Percentiles rank a stretch among this genome's conserved stretches.
These are phyloP conservation scores for Drosophila sordidula DNA, from an alignment of 2,888 invertebrate species.

Conservation along the genomic window DNA sequence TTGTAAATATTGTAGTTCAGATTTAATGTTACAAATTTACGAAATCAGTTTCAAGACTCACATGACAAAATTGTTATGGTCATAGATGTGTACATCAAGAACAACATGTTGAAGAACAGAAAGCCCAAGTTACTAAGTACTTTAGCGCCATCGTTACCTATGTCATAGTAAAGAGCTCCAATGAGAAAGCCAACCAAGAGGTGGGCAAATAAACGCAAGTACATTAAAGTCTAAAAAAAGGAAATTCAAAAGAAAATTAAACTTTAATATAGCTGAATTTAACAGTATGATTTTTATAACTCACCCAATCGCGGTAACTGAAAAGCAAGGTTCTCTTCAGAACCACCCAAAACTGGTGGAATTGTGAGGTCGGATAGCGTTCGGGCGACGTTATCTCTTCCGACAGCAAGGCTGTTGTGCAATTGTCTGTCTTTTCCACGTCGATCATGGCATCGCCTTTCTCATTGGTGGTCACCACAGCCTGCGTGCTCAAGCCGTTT, in stretches of 20 bases:
- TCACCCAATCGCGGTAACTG: slow-evolving; percentile 95
- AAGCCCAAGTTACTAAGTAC: slow-evolving; percentile 98
- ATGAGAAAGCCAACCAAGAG: slow-evolving; percentile 96
- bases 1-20: neutral
- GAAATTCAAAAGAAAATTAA: neutral
- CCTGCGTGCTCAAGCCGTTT: slow-evolving; percentile 28
- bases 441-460: slow-evolving; percentile 84
- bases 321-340: slow-evolving; percentile 93
- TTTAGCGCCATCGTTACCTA: slow-evolving; percentile 97
- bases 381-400: slow-evolving; percentile 88
- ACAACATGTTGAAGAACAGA: slow-evolving; percentile 99
- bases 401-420: slow-evolving; percentile 89
- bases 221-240: slow-evolving; percentile 94
- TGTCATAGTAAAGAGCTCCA: slow-evolving; percentile 97
- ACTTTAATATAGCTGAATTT: neutral
- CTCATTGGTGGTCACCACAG: slow-evolving; percentile 76
- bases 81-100: slow-evolving; percentile 99
- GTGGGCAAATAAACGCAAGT: slow-evolving; percentile 96
- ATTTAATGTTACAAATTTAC: neutral
- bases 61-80: slow-evolving; percentile 99
- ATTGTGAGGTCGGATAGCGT: slow-evolving; percentile 93
- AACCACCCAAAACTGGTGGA: slow-evolving; percentile 94
- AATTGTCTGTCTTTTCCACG: slow-evolving; percentile 89
- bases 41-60: slow-evolving; percentile 86
- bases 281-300: slow-evolving; percentile 44